These are phyloP conservation scores for Vanessa atalanta DNA, from an alignment of 1,140 invertebrate species.

Conservation along the genomic window DNA sequence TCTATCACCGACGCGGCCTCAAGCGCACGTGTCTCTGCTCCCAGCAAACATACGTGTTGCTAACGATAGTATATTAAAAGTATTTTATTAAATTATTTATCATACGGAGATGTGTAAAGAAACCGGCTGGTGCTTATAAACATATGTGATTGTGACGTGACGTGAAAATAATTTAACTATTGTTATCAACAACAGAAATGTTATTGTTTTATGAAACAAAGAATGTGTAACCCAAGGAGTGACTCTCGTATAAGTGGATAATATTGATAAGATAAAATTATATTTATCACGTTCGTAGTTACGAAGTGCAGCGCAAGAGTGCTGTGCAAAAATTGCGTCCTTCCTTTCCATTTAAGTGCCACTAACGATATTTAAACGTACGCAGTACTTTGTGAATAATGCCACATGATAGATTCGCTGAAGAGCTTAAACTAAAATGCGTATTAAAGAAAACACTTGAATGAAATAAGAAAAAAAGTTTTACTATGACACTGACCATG, in stretches of 20 bases:
- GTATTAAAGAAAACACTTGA: background rate
- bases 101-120: slow-evolving; percentile 9
- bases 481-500: slow-evolving; percentile 45
- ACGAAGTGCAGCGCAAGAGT: slow-evolving; percentile 49
- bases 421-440: background rate
- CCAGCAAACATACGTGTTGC: slow-evolving; percentile 12
- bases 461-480: background rate
- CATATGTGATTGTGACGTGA: slow-evolving; percentile 20
- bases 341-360: slow-evolving; percentile 61
- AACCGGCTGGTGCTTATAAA: slow-evolving; percentile 26
- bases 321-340: slow-evolving; percentile 57
- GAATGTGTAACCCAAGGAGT: slow-evolving; percentile 51
- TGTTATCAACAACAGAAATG: slow-evolving; percentile 28
- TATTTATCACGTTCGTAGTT: slow-evolving; percentile 48
- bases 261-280: slow-evolving; percentile 66
- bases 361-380: slow-evolving; percentile 32
- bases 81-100: slow-evolving; percentile 20
- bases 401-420: background rate
- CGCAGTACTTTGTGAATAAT: slow-evolving; percentile 11
- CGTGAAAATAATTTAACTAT: slow-evolving; percentile 24
- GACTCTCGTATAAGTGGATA: slow-evolving; percentile 48
- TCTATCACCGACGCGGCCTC: slow-evolving; percentile 47
- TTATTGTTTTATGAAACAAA: slow-evolving; percentile 45
- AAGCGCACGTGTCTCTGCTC: slow-evolving; percentile 46
- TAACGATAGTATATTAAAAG: slow-evolving; percentile 31